Percentiles rank a stretch among this genome's conserved stretches.
Evolutionary conservation across 2,797 vertebrate species (phyloP).

Genomic region (Lindbergichthys nudifrons): DNA sequence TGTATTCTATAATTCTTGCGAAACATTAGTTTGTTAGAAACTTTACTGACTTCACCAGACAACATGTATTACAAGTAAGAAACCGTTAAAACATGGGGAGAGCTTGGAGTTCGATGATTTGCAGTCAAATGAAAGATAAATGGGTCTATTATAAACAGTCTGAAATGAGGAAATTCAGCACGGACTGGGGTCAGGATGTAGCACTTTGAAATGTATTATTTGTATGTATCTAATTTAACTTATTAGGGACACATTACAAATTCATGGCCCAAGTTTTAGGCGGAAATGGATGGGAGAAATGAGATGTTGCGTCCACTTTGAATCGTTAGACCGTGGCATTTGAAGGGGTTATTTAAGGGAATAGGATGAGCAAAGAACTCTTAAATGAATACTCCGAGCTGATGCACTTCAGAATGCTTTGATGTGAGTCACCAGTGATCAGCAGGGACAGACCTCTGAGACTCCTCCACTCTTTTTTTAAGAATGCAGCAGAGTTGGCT

Average conservation of each 20-base stretch:
- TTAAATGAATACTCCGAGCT: not conserved
- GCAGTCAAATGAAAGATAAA: no score
- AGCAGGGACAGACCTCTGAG: constrained; percentile 14
- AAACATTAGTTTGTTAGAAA: not conserved
- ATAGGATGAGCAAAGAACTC: not conserved
- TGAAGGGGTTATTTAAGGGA: not conserved
- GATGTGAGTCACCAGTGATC: constrained; percentile 7
- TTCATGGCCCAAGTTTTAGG: no score
- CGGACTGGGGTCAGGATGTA: no score
- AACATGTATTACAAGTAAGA: no score
- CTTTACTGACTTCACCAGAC: no score
- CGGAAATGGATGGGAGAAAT: not conserved
- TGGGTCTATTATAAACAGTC: no score
- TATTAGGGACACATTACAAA: no score
- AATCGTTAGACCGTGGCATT: not conserved
- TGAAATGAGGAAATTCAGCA: no score
- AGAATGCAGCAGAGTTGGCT: constrained; percentile 11
- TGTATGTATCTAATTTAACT: no score
- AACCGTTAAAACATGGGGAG: no score
- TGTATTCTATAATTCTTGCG: not conserved
- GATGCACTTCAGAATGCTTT: not conserved
- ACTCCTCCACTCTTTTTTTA: constrained; percentile 3
- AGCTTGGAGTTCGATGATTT: no score
- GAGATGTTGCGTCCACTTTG: not conserved
- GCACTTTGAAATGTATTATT: no score